phyloP scores from a whole-genome alignment of 2,888 invertebrate genomes.

The Stenodera caucasica region DNA sequence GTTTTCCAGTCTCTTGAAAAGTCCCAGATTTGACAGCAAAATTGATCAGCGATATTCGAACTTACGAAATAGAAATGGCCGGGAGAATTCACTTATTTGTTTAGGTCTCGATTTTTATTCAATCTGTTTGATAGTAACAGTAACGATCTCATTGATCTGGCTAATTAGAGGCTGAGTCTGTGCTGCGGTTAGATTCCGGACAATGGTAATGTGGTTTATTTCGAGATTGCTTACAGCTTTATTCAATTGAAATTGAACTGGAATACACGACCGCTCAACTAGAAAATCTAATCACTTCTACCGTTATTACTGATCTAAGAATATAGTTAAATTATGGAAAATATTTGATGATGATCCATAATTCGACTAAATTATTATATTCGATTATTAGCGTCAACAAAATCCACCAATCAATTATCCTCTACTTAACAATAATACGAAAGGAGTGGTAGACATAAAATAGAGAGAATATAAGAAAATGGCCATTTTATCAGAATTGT shows the following conservation, averaged over 20 bases:
- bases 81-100: too few relatives aligned
- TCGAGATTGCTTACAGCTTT: background rate
- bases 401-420: background rate
- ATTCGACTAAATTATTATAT: too few relatives aligned
- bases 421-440: background rate
- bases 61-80: too few relatives aligned
- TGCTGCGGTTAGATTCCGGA: background rate
- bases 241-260: background rate
- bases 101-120: too few relatives aligned
- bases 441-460: conserved; percentile 14
- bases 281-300: conserved; percentile 15
- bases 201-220: background rate
- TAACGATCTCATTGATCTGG: background rate
- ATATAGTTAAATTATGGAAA: too few relatives aligned
- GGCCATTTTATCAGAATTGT: conserved; percentile 22
- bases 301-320: too few relatives aligned
- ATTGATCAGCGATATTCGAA: too few relatives aligned
- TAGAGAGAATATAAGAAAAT: conserved; percentile 11
- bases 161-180: background rate
- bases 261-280: background rate
- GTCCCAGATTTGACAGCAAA: too few relatives aligned
- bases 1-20: too few relatives aligned
- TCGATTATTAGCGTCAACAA: background rate
- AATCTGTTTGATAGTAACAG: too few relatives aligned
- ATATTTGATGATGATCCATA: too few relatives aligned